Evolutionary conservation across 2,888 invertebrate genomes (phyloP), one percentile per base, ranked within the genome.

Genomic region (Leptinotarsa rubiginosa): DNA sequence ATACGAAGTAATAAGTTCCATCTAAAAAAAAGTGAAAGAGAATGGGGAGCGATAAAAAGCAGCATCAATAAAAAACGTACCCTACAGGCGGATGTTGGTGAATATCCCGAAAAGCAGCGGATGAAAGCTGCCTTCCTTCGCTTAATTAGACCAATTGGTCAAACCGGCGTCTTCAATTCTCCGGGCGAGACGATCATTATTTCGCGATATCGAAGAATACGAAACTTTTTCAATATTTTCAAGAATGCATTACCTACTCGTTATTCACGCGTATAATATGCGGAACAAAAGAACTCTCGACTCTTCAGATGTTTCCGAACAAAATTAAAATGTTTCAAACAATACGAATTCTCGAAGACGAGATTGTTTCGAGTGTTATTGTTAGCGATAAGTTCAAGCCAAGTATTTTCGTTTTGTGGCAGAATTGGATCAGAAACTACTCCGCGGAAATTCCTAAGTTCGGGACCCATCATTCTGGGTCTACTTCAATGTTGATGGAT

Each of bases 121-220:
- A 73, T 74, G 69, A 67, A 74, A 77, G 74, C 62, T 73, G 73
- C 59, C 72, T 78, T 68, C 71, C 71, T 67, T 78, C 75, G 73
- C 47, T 70, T 80, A 81, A 81, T 81, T 79, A 78, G 78, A 79
- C 79, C 80, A 81, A 81, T 81, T 78, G 81, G 81, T 81, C 81
- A 80, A 77, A 77, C 67, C 73, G 78, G 75, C 80, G 79, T 78
- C 79, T 75, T 68, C 50, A 65, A 68, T 73, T 72, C 74, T 74
- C 74, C 70, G 69, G 75, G 49, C 65, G 69, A 69, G 67, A 78
- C 73, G 79, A 79, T 79, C 79, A 79, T 79, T 79, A 79, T 78
- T 76, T 78, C 74, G 67, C 69, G 56, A 66, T 72, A 74, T 73
- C 47, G 68, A 69, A 56, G 65, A n/a, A 75, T 79, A 74, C 12